Evolutionary conservation across 2,113 vertebrate genomes (phyloP).

Genomic region (Lota lota): DNA sequence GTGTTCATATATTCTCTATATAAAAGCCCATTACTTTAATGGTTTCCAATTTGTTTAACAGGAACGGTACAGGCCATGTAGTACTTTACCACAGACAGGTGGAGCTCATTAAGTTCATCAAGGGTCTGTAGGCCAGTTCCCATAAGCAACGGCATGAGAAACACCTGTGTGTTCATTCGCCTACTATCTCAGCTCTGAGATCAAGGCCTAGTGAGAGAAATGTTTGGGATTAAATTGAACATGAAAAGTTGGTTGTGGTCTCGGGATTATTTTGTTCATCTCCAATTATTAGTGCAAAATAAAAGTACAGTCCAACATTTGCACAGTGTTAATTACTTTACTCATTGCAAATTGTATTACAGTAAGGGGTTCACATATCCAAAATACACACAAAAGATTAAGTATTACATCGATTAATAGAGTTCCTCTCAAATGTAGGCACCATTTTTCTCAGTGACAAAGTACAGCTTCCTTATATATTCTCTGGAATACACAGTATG

Average conservation of each 20-base stretch:
- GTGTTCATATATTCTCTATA: conserved; percentile 46
- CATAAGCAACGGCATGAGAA: too few relatives aligned
- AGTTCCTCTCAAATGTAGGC: background rate
- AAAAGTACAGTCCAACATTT: background rate
- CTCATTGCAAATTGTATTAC: conserved; percentile 39
- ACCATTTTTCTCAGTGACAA: too few relatives aligned
- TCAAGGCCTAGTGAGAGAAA: conserved; percentile 18
- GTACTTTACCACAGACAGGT: too few relatives aligned
- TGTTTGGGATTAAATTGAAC: conserved; percentile 59
- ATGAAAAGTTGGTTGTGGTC: conserved; percentile 13
- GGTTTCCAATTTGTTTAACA: conserved; percentile 43
- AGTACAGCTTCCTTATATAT: too few relatives aligned
- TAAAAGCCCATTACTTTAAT: conserved; percentile 4
- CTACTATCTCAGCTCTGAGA: conserved; percentile 2
- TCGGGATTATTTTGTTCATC: too few relatives aligned
- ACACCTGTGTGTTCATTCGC: too few relatives aligned
- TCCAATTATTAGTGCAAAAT: too few relatives aligned
- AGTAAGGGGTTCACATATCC: too few relatives aligned
- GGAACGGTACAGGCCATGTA: background rate
- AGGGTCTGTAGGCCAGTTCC: background rate
- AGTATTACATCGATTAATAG: too few relatives aligned
- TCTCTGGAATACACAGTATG: too few relatives aligned
- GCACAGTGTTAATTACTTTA: conserved; percentile 49
- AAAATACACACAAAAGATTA: too few relatives aligned
- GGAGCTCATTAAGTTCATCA: background rate